These are phyloP conservation scores for Macroramphosus scolopax DNA, from an alignment of 2,797 vertebrate species.

Conservation along the genomic window DNA sequence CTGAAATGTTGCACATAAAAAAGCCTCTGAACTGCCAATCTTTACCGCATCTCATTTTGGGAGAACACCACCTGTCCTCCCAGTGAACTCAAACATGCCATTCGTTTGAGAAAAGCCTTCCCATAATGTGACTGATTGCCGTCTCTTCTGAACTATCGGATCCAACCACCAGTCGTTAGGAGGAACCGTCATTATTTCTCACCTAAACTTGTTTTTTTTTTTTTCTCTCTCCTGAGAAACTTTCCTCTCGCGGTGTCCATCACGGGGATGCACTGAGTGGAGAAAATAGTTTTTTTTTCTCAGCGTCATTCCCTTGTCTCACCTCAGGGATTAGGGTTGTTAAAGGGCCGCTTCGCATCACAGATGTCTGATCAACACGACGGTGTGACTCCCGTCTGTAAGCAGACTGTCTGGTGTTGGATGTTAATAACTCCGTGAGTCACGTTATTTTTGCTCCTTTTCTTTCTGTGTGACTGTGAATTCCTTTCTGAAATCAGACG, in stretches of 20 bases:
- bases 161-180: slow-evolving; percentile 33
- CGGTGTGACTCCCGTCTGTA: slow-evolving; percentile 26
- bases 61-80: slow-evolving; percentile 72
- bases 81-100: slow-evolving; percentile 67
- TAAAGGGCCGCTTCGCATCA: slow-evolving; percentile 45
- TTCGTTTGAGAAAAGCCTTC: slow-evolving; percentile 46
- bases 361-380: slow-evolving; percentile 48
- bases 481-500: slow-evolving; percentile 38
- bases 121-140: slow-evolving; percentile 41
- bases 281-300: slow-evolving; percentile 48
- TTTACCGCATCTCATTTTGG: slow-evolving; percentile 67
- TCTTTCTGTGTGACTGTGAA: slow-evolving; percentile 12
- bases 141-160: slow-evolving; percentile 42
- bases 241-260: slow-evolving; percentile 28
- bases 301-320: slow-evolving; percentile 27
- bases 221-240: slow-evolving; percentile 8
- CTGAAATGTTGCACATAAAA: slow-evolving; percentile 42
- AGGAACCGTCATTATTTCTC: slow-evolving; percentile 43
- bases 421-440: slow-evolving; percentile 49
- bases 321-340: slow-evolving; percentile 32
- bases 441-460: slow-evolving; percentile 12
- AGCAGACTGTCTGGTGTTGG: slow-evolving; percentile 35
- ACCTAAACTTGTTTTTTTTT: slow-evolving; percentile 11
- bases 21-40: slow-evolving; percentile 56
- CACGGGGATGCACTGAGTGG: slow-evolving; percentile 25